phyloP scores from a whole-genome alignment of 2,888 invertebrate species.

The Pollenia amentaria region DNA sequence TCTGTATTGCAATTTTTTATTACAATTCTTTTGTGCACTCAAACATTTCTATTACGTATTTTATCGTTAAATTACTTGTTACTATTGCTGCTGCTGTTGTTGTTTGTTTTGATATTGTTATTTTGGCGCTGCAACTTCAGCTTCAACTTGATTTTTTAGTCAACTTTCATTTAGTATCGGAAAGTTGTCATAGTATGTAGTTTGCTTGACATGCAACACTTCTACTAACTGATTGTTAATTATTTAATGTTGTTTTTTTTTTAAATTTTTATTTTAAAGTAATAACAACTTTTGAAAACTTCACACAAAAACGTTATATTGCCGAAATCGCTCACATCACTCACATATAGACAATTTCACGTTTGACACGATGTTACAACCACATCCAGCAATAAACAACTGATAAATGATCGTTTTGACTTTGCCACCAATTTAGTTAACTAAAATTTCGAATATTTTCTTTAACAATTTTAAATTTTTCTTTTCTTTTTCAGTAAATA shows the following conservation, averaged over 20 bases:
- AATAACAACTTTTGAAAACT: background rate
- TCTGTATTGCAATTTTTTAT: conserved; percentile 9
- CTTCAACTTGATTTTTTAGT: conserved; percentile 36
- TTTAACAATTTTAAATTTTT: conserved; percentile 49
- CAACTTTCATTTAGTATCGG: conserved; percentile 60
- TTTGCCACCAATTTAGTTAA: conserved; percentile 54
- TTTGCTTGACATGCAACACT: conserved; percentile 30
- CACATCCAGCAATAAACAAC: conserved; percentile 57
- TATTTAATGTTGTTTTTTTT: conserved; percentile 1
- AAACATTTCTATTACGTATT: conserved; percentile 33
- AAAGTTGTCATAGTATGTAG: conserved; percentile 29
- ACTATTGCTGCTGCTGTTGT: conserved; percentile 1
- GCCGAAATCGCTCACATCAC: conserved; percentile 30
- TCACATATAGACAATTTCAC: conserved; percentile 16
- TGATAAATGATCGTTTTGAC: conserved; percentile 56
- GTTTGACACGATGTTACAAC: conserved; percentile 46
- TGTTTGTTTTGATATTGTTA: conserved; percentile 9
- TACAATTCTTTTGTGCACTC: conserved; percentile 4
- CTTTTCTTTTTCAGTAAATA: conserved; percentile 48
- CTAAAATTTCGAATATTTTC: conserved; percentile 61
- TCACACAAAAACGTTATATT: conserved; percentile 17
- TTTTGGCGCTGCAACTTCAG: conserved; percentile 51
- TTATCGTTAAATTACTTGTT: conserved; percentile 30
- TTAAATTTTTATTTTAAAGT: background rate
- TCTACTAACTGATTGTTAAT: conserved; percentile 2